phyloP scores from a whole-genome alignment of 2,113 vertebrate genomes.

The Barbus barbus region DNA sequence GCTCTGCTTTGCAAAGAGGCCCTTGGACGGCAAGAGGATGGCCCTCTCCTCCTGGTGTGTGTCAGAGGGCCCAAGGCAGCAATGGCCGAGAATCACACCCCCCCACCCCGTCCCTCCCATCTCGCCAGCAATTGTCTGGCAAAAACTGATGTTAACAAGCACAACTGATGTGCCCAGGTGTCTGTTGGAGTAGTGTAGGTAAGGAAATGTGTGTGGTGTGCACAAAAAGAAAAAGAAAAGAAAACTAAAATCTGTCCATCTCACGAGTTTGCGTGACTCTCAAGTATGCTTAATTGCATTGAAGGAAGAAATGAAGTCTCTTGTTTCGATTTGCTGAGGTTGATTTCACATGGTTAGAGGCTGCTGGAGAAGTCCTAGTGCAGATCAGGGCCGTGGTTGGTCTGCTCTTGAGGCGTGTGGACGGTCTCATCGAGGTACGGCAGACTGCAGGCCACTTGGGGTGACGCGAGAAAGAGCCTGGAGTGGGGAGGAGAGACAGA shows the following conservation, averaged over 20 bases:
- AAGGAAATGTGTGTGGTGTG: not conserved
- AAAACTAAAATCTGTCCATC: conserved; percentile 11
- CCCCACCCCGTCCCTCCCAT: not conserved
- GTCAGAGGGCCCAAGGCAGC: conserved; percentile 51
- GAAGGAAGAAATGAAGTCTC: conserved; percentile 40
- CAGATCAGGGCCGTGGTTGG: conserved; percentile 33
- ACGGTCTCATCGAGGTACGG: conserved; percentile 89
- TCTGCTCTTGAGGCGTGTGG: conserved; percentile 38
- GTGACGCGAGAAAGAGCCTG: conserved; percentile 94
- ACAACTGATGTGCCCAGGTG: conserved; percentile 16
- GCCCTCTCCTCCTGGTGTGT: conserved; percentile 1
- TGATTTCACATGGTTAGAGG: conserved; percentile 38
- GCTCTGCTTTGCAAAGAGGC: conserved; percentile 15
- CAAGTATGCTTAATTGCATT: conserved; percentile 28
- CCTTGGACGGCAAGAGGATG: conserved; percentile 12
- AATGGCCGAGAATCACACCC: not conserved
- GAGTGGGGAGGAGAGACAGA: conserved; percentile 17
- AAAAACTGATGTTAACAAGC: conserved; percentile 15
- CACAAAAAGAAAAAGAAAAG: not conserved
- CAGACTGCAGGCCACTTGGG: conserved; percentile 92
- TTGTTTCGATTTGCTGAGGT: conserved; percentile 46
- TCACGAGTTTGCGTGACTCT: conserved; percentile 36
- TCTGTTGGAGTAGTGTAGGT: conserved; percentile 4
- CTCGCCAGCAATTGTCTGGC: conserved; percentile 13
- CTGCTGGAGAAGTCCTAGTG: conserved; percentile 47